Percentiles rank a stretch among this genome's conserved stretches.
These are phyloP conservation scores for Agrotis segetum DNA, from an alignment of 2,888 invertebrate species.

Conservation along the genomic window DNA sequence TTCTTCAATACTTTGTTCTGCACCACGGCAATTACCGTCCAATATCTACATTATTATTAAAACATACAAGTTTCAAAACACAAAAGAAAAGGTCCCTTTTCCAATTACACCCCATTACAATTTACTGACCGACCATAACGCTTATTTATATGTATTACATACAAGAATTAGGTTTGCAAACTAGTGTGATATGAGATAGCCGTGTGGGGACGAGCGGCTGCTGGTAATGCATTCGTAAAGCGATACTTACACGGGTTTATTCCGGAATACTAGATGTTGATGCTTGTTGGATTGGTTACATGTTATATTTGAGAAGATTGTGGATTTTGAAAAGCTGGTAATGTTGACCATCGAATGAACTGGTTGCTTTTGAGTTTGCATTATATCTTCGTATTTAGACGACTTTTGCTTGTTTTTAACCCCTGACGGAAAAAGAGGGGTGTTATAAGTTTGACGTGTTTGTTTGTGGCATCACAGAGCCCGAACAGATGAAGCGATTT, in stretches of 20 bases:
- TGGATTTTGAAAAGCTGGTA: conserved; percentile 14
- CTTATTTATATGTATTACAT: conserved; percentile 72
- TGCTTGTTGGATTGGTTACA: conserved; percentile 17
- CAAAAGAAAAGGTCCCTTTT: conserved; percentile 11
- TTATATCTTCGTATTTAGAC: background rate
- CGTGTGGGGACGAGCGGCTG: conserved; percentile 55
- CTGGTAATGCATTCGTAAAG: conserved; percentile 56
- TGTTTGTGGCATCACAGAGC: too few species aligned
- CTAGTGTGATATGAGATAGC: conserved; percentile 71
- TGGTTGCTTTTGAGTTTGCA: background rate
- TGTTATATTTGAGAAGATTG: conserved; percentile 25
- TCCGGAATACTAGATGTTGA: conserved; percentile 43
- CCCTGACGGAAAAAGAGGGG: too few species aligned
- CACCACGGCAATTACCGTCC: background rate
- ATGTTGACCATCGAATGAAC: background rate
- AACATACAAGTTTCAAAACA: background rate
- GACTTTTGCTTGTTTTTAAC: background rate
- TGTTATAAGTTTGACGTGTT: too few species aligned
- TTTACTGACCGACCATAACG: conserved; percentile 42
- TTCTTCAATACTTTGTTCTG: background rate
- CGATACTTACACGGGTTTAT: conserved; percentile 49
- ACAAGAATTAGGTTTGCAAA: conserved; percentile 77
- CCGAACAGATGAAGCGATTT: too few species aligned
- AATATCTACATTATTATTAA: background rate
- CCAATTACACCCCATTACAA: conserved; percentile 35